Percentiles rank a stretch among this genome's conserved stretches.
These are phyloP conservation scores for Bombus fervidus DNA, from an alignment of 1,140 invertebrate genomes.

Conservation along the genomic window DNA sequence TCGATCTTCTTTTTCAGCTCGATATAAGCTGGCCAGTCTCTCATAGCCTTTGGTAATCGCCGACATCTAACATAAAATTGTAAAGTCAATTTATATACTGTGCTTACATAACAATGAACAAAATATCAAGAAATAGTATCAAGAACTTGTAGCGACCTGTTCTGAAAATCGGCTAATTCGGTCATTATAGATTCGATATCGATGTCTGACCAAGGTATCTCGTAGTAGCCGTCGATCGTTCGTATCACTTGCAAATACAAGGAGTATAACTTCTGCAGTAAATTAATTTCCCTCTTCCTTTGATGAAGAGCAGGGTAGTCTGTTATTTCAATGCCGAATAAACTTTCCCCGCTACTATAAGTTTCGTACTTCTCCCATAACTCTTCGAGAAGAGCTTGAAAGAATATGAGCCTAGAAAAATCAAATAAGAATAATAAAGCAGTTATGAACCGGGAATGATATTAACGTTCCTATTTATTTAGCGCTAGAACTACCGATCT, in stretches of 20 bases:
- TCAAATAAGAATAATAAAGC: neutral
- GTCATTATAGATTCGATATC: conserved; percentile 91
- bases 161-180: conserved; percentile 92
- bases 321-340: conserved; percentile 91
- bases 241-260: conserved; percentile 92
- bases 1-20: conserved; percentile 95
- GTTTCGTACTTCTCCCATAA: conserved; percentile 90
- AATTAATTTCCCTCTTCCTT: conserved; percentile 91
- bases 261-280: conserved; percentile 91
- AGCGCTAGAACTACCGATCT: neutral
- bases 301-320: conserved; percentile 91
- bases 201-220: conserved; percentile 92
- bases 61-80: conserved; percentile 84
- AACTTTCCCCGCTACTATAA: conserved; percentile 90
- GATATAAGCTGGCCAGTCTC: conserved; percentile 94
- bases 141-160: conserved; percentile 83
- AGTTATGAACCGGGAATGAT: neutral
- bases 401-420: conserved; percentile 85
- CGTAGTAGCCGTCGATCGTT: conserved; percentile 92
- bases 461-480: neutral
- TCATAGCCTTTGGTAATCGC: conserved; percentile 91
- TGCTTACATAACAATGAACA: neutral
- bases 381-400: conserved; percentile 91
- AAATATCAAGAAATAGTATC: too few relatives aligned
- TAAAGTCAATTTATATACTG: neutral